Evolutionary conservation across 2,797 vertebrate species (phyloP), one percentile per base, ranked within the genome.

Genomic region (Iguana delicatissima): DNA sequence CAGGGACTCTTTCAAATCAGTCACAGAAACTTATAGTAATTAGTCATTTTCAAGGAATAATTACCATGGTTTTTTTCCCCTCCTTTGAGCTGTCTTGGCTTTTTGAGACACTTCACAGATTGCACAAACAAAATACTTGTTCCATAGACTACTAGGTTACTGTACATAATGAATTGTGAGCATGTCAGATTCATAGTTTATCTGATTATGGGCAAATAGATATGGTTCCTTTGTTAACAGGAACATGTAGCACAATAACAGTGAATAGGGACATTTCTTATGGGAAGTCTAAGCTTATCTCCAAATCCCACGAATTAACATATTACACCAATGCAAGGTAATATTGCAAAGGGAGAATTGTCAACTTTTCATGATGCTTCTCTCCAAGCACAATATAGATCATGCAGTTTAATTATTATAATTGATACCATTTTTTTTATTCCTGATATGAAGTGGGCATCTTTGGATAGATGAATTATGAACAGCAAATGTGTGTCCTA

Each of bases 91-190:
- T 57, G 3, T 13, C 0, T 16, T 79, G 24, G 74, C 26, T 5
- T 10, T 83, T 92, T 89, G 46, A 93, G 93, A 42, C 50, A 74
- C 20, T 22, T 85, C 10, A 4, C 29, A 73, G 42, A 52, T 4
- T 87, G 42, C 73, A 16, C n/a, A 69, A 22, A 85, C 12, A 80
- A 79, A 85, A 55, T 72, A 13, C 13, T 52, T 72, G 72, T 72
- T 38, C 46, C 38, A 84, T 32, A 74, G 38, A 35, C 29, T 26
- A 80, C 10, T 24, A 22, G 57, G 77, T 69, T 64, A 90, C n/a
- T 52, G 64, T 79, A 1, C 22, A 85, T 38, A 26, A 32, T 80
- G 26, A 67, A 12, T 80, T 13, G 16, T 82, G 9, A 52, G 18
- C 52, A 82, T 38, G 32, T 10, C 4, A 9, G 46, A 29, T 52